Evolutionary conservation across 2,113 vertebrate genomes (phyloP).

Genomic region (Muscicapa adusta): DNA sequence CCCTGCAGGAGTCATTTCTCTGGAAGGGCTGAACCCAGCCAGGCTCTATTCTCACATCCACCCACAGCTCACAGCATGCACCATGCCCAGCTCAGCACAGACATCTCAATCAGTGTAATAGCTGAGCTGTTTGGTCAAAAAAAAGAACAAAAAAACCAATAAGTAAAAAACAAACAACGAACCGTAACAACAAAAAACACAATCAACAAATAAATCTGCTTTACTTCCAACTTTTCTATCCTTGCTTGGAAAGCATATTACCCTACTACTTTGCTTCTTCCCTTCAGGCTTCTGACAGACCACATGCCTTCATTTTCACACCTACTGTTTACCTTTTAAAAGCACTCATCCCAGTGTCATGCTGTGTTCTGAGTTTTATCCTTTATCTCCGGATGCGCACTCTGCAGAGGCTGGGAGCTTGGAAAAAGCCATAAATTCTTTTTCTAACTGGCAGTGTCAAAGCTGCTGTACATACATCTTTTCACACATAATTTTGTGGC

Average conservation of each 20-base stretch:
- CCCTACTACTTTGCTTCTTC: background rate
- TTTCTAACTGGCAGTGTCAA: background rate
- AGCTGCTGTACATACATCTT: background rate
- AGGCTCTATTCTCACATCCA: background rate
- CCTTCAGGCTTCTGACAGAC: background rate
- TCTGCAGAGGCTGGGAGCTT: background rate
- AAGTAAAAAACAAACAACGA: background rate
- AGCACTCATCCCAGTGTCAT: background rate
- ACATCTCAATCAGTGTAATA: background rate
- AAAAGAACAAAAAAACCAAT: background rate
- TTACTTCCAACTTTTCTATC: background rate
- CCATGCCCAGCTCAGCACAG: too few species aligned
- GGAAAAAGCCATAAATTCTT: background rate
- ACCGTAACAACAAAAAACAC: background rate
- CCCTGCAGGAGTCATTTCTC: background rate
- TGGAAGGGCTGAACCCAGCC: background rate
- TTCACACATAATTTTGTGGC: background rate
- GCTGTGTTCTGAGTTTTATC: background rate
- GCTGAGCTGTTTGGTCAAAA: background rate
- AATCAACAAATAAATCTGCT: background rate
- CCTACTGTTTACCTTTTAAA: background rate
- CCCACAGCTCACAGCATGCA: background rate
- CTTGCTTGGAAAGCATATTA: background rate
- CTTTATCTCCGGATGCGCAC: background rate
- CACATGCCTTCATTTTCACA: background rate